phyloP scores from a whole-genome alignment of 2,888 invertebrate species.

The Drosophila demipolita region DNA sequence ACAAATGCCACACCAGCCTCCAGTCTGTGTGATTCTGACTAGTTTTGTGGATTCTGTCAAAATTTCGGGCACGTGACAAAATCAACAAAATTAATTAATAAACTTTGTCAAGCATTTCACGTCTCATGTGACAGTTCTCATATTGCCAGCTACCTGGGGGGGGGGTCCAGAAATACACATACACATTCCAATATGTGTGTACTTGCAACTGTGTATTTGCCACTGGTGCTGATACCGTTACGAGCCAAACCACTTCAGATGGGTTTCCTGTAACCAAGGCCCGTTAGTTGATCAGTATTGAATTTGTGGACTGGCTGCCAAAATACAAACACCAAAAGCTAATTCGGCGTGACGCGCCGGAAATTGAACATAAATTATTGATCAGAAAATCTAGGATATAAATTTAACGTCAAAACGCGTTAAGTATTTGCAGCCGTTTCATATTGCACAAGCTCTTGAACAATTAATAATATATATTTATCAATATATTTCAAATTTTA shows the following conservation, averaged over 20 bases:
- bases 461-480: background rate
- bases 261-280: constrained; percentile 8
- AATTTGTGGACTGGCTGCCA: constrained; percentile 41
- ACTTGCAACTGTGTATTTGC: constrained; percentile 9
- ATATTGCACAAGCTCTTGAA: background rate
- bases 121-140: constrained; percentile 72
- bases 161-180: constrained; percentile 20
- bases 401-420: background rate
- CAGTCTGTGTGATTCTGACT: constrained; percentile 36
- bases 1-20: background rate
- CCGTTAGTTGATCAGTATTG: constrained; percentile 58
- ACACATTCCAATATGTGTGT: constrained; percentile 2
- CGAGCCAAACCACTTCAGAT: constrained; percentile 25
- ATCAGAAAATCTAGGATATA: background rate
- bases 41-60: constrained; percentile 72
- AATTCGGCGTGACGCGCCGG: constrained; percentile 29
- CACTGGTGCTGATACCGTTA: constrained; percentile 24
- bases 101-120: constrained; percentile 75
- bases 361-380: constrained; percentile 21
- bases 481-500: background rate
- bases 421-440: background rate
- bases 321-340: constrained; percentile 41
- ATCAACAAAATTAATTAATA: constrained; percentile 81
- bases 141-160: constrained; percentile 48
- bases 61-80: constrained; percentile 79